phyloP scores from a whole-genome alignment of 1,140 invertebrate genomes.

The Drosophila nasuta region DNA sequence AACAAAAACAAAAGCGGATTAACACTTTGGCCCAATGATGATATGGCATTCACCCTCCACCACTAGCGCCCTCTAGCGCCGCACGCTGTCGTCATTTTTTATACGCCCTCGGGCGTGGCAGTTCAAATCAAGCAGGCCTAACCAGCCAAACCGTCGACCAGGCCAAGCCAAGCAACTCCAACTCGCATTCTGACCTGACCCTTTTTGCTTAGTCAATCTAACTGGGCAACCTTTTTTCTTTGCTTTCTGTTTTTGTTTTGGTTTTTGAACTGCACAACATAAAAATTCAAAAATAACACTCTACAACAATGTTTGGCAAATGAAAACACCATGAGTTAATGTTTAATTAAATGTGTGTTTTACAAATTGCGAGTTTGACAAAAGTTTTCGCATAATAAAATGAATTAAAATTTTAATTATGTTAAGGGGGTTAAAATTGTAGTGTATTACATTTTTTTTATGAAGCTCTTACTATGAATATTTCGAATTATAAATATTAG shows the following conservation, averaged over 20 bases:
- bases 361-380: no score
- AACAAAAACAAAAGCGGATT: slow-evolving; percentile 83
- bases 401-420: no score
- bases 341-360: background rate
- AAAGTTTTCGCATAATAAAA: no score
- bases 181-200: slow-evolving; percentile 53
- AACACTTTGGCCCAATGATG: slow-evolving; percentile 76
- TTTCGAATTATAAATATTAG: no score
- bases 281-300: slow-evolving; percentile 66
- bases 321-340: background rate
- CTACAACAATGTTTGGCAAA: slow-evolving; percentile 25
- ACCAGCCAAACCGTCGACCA: background rate
- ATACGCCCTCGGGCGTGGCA: slow-evolving; percentile 36
- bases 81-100: slow-evolving; percentile 48
- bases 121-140: slow-evolving; percentile 28
- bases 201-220: slow-evolving; percentile 79
- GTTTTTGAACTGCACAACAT: slow-evolving; percentile 2
- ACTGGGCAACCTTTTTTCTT: slow-evolving; percentile 57
- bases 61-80: slow-evolving; percentile 15
- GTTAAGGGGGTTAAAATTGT: no score
- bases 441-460: no score
- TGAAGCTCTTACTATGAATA: no score
- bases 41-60: slow-evolving; percentile 49
- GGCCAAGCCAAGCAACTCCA: slow-evolving; percentile 1
- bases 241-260: no score